Evolutionary conservation across 1,140 invertebrate species (phyloP), one percentile per base, ranked within the genome.

Genomic region (Neuroterus valhalla): DNA sequence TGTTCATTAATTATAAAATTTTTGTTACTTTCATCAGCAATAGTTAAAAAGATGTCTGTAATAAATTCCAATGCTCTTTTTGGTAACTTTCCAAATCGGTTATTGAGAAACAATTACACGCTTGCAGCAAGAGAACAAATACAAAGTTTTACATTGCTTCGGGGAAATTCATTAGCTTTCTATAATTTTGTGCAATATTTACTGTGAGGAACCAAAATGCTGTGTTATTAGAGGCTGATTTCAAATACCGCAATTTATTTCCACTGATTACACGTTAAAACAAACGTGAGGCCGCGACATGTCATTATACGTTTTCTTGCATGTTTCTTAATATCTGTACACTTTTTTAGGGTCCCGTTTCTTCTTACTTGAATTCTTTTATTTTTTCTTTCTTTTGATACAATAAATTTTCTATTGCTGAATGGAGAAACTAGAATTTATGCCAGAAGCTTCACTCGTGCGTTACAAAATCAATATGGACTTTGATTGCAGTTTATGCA

Each of bases 161-260:
- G 5, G 31, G 31, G 31, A 38, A 38, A 38, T 38, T 48, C 17
- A 48, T 48, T 4, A 48, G 2, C 17, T 17, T 48, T 19, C 12
- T 62, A 62, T 38, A 62, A 62, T 62, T 62, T 62, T 62, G 6
- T 15, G 14, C 23, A 62, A 26, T 62, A 62, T 38, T 31, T 62
- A 8, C 8, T 14, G 15, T 62, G 23, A 62, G 26, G 23, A 62
- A 62, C 17, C 11, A 26, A 62, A 48, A 3, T 48, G 46, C 15
- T 17, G 46, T 62, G 23, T 38, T 38, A 62, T 62, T 62, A 62
- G 55, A 31, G 31, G 8, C 23, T 31, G 55, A 5, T 62, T 62
- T 62, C 14, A 62, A 62, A 31, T 62, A 62, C 15, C 26, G 23
- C 5, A 15, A 14, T 62, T 26, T 62, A 26, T 62, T 62, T 62